Base-by-base conservation (phyloP, 1,140 invertebrate genomes). In the Diabrotica undecimpunctata region DNA sequence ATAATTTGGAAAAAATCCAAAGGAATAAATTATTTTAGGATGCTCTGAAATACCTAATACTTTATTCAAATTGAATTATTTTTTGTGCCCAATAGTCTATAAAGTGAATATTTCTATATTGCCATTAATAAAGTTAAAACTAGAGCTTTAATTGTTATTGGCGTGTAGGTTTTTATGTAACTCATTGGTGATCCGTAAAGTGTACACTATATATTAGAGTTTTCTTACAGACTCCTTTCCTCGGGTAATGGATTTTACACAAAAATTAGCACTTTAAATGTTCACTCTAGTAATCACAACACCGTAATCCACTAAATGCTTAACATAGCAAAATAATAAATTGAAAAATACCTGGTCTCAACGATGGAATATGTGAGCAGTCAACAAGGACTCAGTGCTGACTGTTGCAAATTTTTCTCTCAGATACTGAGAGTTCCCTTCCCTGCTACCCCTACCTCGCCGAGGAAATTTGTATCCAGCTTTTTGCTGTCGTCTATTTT, bases 371-470 rank as follows among this genome's bases (percentile, higher is more conserved):
- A 73, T 73, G 73, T 81, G 83, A 84, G 82, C 81, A 81, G 81
- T 79, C 80, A 80, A 83, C 80, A 76, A 78, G 79, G 79, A 77
- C 78, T 78, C 72, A 79, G 75, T 82, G 82, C 80, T 83, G 81
- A 84, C 83, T 85, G 82, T 82, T 70, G 65, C 67, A 61, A 55
- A 59, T 61, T 53, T 62, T 62, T 57, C 61, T 39, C n/a, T 52
- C 41, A 7, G 41, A 25, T 14, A 6, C 11, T 7, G 59, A 61
- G 59, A 52, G 41, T 25, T 25, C 13, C 14, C 46, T 14, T 10
- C 35, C 12, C 54, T 10, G 12, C 46, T 9, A 54, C 38, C 61
- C 51, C 61, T 11, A 8, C 12, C 36, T 36, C 6, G 11, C 36
- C 13, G 14, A n/a, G 11, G 35, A 11, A 25, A 38, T 38, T 39